Conservation (phyloP, 2,113 vertebrate genomes). For the Bungarus multicinctus region DNA sequence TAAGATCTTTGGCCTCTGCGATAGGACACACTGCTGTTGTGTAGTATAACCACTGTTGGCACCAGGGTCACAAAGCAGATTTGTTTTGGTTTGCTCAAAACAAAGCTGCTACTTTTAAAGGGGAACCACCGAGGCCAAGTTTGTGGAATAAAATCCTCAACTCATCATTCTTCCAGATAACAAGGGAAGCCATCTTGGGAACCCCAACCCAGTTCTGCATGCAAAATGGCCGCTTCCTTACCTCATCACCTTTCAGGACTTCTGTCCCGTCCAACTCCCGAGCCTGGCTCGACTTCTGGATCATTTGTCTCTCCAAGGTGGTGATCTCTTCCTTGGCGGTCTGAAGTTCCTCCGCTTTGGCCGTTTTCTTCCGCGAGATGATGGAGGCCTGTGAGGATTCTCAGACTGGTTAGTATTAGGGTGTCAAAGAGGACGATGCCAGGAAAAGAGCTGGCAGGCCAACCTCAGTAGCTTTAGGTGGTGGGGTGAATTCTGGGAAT, state of each 20-base stretch:
- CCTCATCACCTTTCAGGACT: slow-evolving; percentile 86
- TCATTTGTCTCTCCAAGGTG: slow-evolving; percentile 76
- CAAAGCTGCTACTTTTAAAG: background rate
- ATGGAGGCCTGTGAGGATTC: slow-evolving; percentile 82
- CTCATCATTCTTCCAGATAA: background rate
- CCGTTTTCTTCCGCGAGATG: slow-evolving; percentile 89
- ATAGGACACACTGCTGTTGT: slow-evolving; percentile 38
- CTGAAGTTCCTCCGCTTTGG: slow-evolving; percentile 92
- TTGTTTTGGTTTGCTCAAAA: slow-evolving; percentile 31
- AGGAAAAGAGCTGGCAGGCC: background rate
- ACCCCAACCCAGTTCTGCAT: background rate
- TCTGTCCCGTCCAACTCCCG: slow-evolving; percentile 75
- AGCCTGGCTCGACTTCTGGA: slow-evolving; percentile 76
- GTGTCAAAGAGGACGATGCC: background rate
- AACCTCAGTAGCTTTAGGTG: background rate
- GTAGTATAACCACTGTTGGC: slow-evolving; percentile 49
- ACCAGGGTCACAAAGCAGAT: slow-evolving; percentile 32
- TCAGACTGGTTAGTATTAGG: slow-evolving; percentile 14
- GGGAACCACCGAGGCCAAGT: background rate
- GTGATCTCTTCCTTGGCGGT: slow-evolving; percentile 86
- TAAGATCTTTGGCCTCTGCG: slow-evolving; percentile 31
- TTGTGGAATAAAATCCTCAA: background rate
- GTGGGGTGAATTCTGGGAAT: background rate
- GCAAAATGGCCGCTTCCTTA: slow-evolving; percentile 46
- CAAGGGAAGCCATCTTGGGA: background rate